Evolutionary conservation across 2,888 invertebrate species (phyloP).

Genomic region (Drosophila maculinotata): DNA sequence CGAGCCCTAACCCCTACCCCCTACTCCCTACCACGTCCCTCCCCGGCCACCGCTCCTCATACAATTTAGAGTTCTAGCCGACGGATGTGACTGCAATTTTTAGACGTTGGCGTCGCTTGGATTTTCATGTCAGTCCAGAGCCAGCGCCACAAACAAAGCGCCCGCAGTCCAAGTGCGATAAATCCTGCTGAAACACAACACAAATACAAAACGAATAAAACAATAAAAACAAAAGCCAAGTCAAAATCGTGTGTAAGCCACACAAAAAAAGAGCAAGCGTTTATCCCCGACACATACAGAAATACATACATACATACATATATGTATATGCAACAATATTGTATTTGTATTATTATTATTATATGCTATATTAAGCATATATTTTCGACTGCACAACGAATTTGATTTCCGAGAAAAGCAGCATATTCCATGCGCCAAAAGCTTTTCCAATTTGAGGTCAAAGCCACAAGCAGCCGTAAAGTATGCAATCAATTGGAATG

Average conservation of each 20-base stretch:
- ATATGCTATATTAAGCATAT: constrained; percentile 18
- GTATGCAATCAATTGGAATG: constrained; percentile 24
- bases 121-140: constrained; percentile 70
- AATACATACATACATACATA: constrained; percentile 9
- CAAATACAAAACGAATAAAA: constrained; percentile 44
- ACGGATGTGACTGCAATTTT: constrained; percentile 76
- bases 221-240: constrained; percentile 38
- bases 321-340: constrained; percentile 2
- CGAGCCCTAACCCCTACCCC: not conserved
- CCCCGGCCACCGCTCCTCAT: not conserved
- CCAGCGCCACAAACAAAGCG: constrained; percentile 74
- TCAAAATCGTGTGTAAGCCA: constrained; percentile 42
- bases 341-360: constrained; percentile 24
- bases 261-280: constrained; percentile 28
- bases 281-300: constrained; percentile 30
- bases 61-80: constrained; percentile 17
- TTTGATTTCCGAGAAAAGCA: constrained; percentile 29
- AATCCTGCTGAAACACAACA: constrained; percentile 71
- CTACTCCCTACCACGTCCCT: too few relatives aligned
- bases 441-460: constrained; percentile 19
- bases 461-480: constrained; percentile 26
- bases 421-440: constrained; percentile 20
- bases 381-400: constrained; percentile 22
- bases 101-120: constrained; percentile 66
- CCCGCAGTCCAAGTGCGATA: constrained; percentile 73